Percentiles rank a stretch among this genome's conserved stretches.
phyloP scores from a whole-genome alignment of 2,797 vertebrate species.

The Lepilemur septentrionalis region DNA sequence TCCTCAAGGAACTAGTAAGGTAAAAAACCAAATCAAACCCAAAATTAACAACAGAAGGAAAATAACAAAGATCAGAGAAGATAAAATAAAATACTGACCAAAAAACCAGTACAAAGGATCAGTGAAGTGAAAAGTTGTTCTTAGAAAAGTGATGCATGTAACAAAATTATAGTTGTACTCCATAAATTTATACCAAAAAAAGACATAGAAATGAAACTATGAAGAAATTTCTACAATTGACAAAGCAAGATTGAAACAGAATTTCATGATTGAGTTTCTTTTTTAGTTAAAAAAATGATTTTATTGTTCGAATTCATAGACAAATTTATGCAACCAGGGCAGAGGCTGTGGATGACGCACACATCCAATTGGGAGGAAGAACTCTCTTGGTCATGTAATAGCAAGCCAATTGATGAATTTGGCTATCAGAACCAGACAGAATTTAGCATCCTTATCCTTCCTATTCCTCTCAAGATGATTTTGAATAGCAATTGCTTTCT shows the following conservation, averaged over 20 bases:
- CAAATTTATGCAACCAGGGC: slow-evolving; percentile 95
- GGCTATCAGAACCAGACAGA: slow-evolving; percentile 97
- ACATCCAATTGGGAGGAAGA: slow-evolving; percentile 98
- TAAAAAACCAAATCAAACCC: neutral
- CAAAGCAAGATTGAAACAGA: neutral
- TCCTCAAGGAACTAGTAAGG: too few species aligned
- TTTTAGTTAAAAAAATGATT: slow-evolving; percentile 81
- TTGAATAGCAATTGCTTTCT: slow-evolving; percentile 96
- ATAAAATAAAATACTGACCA: neutral
- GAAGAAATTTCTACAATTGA: neutral
- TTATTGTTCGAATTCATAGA: slow-evolving; percentile 88
- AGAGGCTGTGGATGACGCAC: slow-evolving; percentile 97
- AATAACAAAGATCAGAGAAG: neutral
- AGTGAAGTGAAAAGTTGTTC: neutral
- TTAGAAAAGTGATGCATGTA: neutral
- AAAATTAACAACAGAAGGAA: neutral
- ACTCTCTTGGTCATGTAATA: slow-evolving; percentile 99
- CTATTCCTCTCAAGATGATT: neutral
- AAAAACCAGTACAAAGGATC: neutral
- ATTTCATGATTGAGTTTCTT: neutral
- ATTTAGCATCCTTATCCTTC: slow-evolving; percentile 98
- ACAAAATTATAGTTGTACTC: neutral
- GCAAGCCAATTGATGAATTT: slow-evolving; percentile 97
- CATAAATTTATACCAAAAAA: neutral
- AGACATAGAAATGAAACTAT: neutral